phyloP scores from a whole-genome alignment of 2,797 vertebrate genomes.

The Phoeniculus purpureus region DNA sequence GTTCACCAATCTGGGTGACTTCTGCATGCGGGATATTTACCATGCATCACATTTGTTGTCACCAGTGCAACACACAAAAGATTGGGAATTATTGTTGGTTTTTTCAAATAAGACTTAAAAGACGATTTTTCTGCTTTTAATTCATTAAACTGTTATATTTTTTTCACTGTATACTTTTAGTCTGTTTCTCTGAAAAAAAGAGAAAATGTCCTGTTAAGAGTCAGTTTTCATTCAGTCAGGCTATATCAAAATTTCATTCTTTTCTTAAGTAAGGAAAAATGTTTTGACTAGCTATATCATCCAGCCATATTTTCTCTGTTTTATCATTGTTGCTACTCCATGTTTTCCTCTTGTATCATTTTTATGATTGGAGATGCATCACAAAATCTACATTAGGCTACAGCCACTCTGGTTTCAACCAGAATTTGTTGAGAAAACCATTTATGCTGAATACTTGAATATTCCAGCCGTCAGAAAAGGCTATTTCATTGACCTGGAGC shows the following conservation, averaged over 20 bases:
- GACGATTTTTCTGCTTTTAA: background rate
- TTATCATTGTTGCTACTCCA: background rate
- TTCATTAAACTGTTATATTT: background rate
- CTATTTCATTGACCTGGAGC: background rate
- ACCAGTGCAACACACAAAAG: background rate
- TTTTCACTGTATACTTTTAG: background rate
- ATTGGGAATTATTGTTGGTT: background rate
- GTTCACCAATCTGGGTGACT: background rate
- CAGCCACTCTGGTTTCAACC: background rate
- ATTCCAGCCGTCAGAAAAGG: background rate
- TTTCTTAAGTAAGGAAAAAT: background rate
- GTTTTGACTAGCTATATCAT: background rate
- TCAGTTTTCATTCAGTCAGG: background rate
- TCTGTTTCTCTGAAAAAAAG: background rate
- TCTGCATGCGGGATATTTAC: background rate
- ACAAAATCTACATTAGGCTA: background rate
- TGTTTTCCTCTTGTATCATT: background rate
- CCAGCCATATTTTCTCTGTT: background rate
- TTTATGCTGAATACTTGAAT: background rate
- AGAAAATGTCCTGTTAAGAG: background rate
- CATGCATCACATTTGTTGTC: accelerated
- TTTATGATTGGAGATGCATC: background rate
- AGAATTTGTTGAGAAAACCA: background rate
- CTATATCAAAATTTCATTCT: background rate
- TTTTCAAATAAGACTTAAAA: background rate